Evolutionary conservation across 2,888 invertebrate genomes (phyloP).

Genomic region (Pachydiplax longipennis): DNA sequence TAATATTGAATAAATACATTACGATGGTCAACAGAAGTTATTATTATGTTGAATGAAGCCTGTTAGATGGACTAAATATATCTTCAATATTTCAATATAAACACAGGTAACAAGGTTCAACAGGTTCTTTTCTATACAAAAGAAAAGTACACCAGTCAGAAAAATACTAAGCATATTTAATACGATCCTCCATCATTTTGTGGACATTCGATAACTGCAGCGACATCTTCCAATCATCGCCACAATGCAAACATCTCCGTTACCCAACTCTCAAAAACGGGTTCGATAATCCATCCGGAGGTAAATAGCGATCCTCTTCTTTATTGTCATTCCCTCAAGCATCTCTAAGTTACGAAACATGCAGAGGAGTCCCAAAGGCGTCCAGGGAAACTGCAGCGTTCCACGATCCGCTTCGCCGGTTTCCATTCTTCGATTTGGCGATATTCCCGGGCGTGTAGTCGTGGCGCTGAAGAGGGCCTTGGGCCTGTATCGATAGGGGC

Average conservation of each 20-base stretch:
- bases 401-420: background rate
- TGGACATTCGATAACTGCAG: too few relatives aligned
- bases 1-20: too few relatives aligned
- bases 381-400: background rate
- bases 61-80: too few relatives aligned
- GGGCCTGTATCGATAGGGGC: background rate
- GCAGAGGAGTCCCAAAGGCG: background rate
- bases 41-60: too few relatives aligned
- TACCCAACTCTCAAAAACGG: background rate
- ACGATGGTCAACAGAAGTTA: too few relatives aligned
- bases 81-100: too few relatives aligned
- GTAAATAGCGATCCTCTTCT: background rate
- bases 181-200: too few relatives aligned
- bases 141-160: too few relatives aligned
- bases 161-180: too few relatives aligned
- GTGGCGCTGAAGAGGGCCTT: background rate
- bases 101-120: too few relatives aligned
- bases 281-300: background rate
- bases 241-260: background rate
- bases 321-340: background rate
- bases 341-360: background rate
- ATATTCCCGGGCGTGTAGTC: background rate
- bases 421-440: background rate
- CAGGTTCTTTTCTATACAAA: too few relatives aligned
- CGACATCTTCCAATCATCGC: too few relatives aligned